phyloP scores from a whole-genome alignment of 2,888 invertebrate genomes.

The Coremacera marginata region DNA sequence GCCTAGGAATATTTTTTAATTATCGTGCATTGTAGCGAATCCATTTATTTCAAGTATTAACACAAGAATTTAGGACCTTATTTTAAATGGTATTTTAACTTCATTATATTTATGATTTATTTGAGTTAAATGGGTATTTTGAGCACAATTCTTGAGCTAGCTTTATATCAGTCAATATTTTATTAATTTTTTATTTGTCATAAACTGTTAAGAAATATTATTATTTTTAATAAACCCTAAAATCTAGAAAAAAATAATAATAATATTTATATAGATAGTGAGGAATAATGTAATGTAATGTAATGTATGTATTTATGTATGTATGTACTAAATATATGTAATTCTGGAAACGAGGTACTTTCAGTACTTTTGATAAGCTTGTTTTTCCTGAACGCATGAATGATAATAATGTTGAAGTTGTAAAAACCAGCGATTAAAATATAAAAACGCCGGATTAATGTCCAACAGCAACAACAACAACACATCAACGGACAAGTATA shows the following conservation, averaged over 20 bases:
- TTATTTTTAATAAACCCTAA: background rate
- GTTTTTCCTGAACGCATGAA: conserved; percentile 32
- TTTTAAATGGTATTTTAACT: too few species aligned
- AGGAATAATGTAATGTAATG: background rate
- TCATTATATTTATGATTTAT: too few species aligned
- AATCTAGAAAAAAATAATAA: background rate
- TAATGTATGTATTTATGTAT: background rate
- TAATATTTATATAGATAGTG: background rate
- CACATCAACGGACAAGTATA: background rate
- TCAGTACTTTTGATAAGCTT: conserved; percentile 32
- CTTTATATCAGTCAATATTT: background rate
- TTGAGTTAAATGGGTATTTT: too few species aligned
- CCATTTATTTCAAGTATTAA: too few species aligned
- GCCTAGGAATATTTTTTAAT: too few species aligned
- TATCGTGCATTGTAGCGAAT: too few species aligned
- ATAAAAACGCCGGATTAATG: background rate
- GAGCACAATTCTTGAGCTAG: too few species aligned
- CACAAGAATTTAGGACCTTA: too few species aligned
- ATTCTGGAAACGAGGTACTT: conserved; percentile 18
- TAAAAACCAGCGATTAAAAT: conserved; percentile 21
- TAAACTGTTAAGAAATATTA: background rate
- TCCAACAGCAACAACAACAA: background rate
- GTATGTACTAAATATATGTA: background rate
- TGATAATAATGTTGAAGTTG: conserved; percentile 20
- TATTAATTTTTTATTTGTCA: background rate